Base-by-base conservation (phyloP, 64 coral and sea anemone genomes). In the Montipora sp. region DNA sequence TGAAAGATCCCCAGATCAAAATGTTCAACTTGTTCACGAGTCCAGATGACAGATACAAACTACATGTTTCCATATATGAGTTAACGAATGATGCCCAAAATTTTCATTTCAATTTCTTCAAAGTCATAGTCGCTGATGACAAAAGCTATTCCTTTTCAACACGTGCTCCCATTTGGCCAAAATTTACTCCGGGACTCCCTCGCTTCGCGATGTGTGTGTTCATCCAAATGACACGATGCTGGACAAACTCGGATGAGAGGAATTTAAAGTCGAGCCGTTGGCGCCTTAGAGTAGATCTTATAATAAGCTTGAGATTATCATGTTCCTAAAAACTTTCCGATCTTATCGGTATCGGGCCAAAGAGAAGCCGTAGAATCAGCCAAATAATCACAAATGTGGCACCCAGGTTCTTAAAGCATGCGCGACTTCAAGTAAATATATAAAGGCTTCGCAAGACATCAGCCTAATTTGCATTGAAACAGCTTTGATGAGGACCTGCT, bases 51-150 rank as follows among this genome's bases (percentile, higher is more conserved):
- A 85, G 82, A 85, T 45, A 49, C 82, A 85, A 85, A 68, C 68
- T 68, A 85, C 82, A 85, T 85, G 59, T 85, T 85, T 61, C 82
- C 82, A 85, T 85, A 85, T 49, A 85, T 85, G 4, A 58, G 24
- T 10, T 5, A 55, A 55, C 10, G 60, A 36, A 65, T 67, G 18
- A 4, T 48, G 66, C 11, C 36, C 82, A 24, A 65, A 49, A 5
- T 14, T 47, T 85, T 85, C 82, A 85, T 85, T 19, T 46, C 61
- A 71, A 20, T 85, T 70, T 85, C 82, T 85, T 16, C 82, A 72
- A 71, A 85, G 82, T 72, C 82, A 72, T 85, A 68, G 46, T 85
- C 19, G 60, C 48, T 46, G 8, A 44, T 71, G 46, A 50, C 63
- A 18, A 85, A 85, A 85, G 65, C 82, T 3, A 85, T 19, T 70